Conservation (phyloP, 1,140 invertebrate genomes). For the Pseudachorutes palmiensis region DNA sequence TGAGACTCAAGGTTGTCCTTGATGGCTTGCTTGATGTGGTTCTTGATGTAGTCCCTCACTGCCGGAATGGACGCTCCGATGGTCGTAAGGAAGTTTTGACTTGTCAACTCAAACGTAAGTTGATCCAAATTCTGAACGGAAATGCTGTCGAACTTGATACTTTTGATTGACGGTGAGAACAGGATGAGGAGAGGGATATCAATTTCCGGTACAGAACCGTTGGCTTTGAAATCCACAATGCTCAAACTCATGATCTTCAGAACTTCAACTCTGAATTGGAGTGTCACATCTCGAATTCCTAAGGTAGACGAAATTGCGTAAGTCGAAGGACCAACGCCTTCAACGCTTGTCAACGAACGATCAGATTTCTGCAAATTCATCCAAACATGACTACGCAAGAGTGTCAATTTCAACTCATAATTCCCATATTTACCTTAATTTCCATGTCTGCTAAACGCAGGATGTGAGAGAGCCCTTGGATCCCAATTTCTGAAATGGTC, state of each 20-base stretch:
- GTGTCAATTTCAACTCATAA: not conserved
- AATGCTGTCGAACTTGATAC: not conserved
- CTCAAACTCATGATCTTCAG: not conserved
- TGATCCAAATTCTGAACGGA: constrained; percentile 4
- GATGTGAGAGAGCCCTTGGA: not conserved
- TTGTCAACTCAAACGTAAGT: not conserved
- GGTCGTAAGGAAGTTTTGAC: not conserved
- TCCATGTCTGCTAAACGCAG: not conserved
- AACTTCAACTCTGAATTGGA: not conserved
- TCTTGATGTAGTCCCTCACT: not conserved
- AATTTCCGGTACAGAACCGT: not conserved
- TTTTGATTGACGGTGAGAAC: not conserved
- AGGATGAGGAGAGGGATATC: not conserved
- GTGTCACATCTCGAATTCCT: not conserved
- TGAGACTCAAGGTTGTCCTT: not conserved
- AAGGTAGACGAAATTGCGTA: not conserved
- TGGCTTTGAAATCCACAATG: not conserved
- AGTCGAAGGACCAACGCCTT: not conserved
- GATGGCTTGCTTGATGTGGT: not conserved
- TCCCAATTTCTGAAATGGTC: constrained; percentile 1
- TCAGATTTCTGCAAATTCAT: not conserved
- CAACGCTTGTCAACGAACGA: not conserved
- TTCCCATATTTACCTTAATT: not conserved
- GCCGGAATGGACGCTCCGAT: not conserved
- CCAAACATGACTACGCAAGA: not conserved